A percentile compares a stretch with the other conserved stretches of the same genome.
These are phyloP conservation scores for Leuciscus waleckii DNA, from an alignment of 2,797 vertebrate genomes.

Conservation along the genomic window DNA sequence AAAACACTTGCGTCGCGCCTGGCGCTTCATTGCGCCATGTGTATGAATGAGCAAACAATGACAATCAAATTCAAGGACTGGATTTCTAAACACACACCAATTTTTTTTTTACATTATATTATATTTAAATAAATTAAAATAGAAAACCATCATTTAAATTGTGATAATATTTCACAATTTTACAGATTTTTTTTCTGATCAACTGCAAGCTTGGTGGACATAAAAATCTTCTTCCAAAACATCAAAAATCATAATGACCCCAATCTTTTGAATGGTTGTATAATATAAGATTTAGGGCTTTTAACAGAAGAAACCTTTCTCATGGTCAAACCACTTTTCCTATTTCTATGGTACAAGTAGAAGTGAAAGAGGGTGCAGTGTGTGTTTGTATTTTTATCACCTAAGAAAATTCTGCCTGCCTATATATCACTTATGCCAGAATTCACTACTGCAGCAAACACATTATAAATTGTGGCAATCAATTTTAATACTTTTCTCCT, in stretches of 20 bases:
- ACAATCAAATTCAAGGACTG: too few species aligned
- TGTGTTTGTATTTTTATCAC: neutral
- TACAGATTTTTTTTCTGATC: neutral
- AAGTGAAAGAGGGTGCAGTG: neutral
- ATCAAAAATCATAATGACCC: neutral
- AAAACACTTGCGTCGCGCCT: too few species aligned
- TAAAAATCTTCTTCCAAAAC: neutral
- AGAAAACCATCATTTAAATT: neutral
- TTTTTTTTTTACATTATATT: too few species aligned
- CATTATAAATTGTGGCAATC: slow-evolving; percentile 19
- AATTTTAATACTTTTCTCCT: slow-evolving; percentile 1
- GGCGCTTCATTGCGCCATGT: too few species aligned
- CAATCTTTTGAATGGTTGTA: neutral
- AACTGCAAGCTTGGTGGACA: neutral
- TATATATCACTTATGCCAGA: neutral
- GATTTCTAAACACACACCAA: too few species aligned
- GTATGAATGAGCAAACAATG: too few species aligned
- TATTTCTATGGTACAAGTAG: neutral
- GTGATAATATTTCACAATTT: neutral
- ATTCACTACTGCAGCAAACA: slow-evolving; percentile 3
- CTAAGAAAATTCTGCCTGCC: neutral
- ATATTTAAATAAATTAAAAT: neutral
- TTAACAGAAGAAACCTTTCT: neutral
- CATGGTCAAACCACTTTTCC: neutral
- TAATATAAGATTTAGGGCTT: neutral